Evolutionary conservation across 2,797 vertebrate genomes (phyloP), one percentile per base, ranked within the genome.

Genomic region (Karalla daura): DNA sequence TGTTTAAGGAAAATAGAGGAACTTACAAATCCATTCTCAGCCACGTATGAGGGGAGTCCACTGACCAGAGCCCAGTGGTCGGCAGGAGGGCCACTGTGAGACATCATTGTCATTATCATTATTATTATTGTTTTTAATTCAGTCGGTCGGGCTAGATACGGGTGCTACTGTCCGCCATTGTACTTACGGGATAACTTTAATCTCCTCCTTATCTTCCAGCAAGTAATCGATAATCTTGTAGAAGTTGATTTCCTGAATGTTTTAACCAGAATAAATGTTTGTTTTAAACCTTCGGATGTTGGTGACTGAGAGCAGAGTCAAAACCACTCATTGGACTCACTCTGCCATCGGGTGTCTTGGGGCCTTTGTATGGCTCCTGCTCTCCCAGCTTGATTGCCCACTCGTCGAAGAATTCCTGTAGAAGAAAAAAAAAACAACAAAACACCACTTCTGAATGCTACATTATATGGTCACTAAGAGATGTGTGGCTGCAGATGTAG

Each of bases 201-300:
- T 98, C 87, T 98, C 96, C 90, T 98, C 96, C 89, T 96, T 96
- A 76, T 87, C 93, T 14, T 96, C 95, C 86, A 98, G 93, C 83
- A 98, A 89, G 72, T 98, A 98, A 88, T 98, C 96, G 59, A 98
- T 98, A 63, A 98, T 94, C 88, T 97, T 98, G 86, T 98, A 98
- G 88, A 98, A 98, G 86, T 52, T 93, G 50, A 98, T 68, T 95
- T 98, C 96, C 97, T 98, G 88, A 64, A 64, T 4, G 32, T n/a
- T 61, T 47, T 1, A 28, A 51, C 55, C 7, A 76, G 36, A 27
- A 44, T 17, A 24, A 1, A 43, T 6, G 9, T 24, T 10, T 5
- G 0, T 20, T 46, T 2, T 7, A 30, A 20, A 17, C 37, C 5
- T 55, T n/a, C n/a, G 27, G 2, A 24, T 20, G 37, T n/a, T 39